Evolutionary conservation across 2,113 vertebrate genomes (phyloP), one percentile per base, ranked within the genome.

Genomic region (Chloebia gouldiae): DNA sequence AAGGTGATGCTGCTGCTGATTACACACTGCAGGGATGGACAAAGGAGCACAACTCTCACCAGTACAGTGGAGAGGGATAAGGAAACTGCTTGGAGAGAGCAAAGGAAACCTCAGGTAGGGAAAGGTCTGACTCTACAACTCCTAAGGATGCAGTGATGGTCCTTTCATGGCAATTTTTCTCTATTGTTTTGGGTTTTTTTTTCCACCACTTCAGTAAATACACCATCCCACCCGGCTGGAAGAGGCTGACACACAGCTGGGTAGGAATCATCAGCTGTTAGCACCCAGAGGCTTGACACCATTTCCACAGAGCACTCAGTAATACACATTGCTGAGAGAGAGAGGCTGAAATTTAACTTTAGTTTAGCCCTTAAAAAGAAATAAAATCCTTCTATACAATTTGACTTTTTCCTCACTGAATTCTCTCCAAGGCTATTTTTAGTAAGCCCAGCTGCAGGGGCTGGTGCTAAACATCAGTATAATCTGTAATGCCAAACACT

Each of bases 351-450:
- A 89, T 64, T 57, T n/a, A 79, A 75, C 51, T 71, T 35, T 65
- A 49, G 39, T 47, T 31, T 47, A 89, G 39, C 66, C 40, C 50
- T 73, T 54, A 47, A 81, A 78, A 93, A 85, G n/a, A 91, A 84
- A 78, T 69, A 71, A 66, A 82, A 69, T 31, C 45, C 50, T 76
- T 56, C 71, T 37, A n/a, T 33, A 27, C 33, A 45, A 69, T 71
- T 39, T 59, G 22, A 66, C 60, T 8, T 94, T 85, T 83, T 66
- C 73, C 42, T 83, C 9, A 1, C 40, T 60, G 51, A 76, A 53
- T 64, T 73, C 25, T 56, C 17, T 50, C 60, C 71, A 49, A 42
- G 64, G 78, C 63, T 91, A 80, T 77, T 95, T 96, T 93, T 75
- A 88, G 85, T 7, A 0, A 86, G 64, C 44, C 39, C 92, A 89